These are phyloP conservation scores for Calypte anna DNA, from an alignment of 2,113 vertebrate genomes.

Conservation along the genomic window DNA sequence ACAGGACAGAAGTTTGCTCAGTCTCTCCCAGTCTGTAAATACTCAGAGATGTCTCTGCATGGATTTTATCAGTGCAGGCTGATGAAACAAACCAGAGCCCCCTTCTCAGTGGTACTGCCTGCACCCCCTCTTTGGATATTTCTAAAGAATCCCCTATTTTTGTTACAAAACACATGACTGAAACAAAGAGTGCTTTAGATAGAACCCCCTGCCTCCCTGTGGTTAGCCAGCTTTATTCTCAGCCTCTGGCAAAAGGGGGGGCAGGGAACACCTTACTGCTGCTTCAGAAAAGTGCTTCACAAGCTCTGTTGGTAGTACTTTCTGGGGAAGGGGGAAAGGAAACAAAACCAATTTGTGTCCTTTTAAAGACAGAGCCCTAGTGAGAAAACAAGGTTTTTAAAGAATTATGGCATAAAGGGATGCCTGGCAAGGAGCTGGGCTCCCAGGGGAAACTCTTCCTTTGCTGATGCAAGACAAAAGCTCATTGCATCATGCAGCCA, in stretches of 20 bases:
- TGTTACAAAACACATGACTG: not conserved
- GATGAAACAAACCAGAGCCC: not conserved
- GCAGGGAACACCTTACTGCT: not conserved
- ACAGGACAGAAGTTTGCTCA: not conserved
- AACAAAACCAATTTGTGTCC: not conserved
- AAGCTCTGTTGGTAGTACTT: not conserved
- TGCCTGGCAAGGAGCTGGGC: not conserved
- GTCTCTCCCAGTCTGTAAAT: not conserved
- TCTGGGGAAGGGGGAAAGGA: not conserved
- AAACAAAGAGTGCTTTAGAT: not conserved
- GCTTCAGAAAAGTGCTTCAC: not conserved
- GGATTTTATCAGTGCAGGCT: not conserved
- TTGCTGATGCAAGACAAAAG: slow-evolving; percentile 39
- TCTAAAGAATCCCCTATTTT: not conserved
- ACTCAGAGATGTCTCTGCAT: not conserved
- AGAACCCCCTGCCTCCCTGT: not conserved
- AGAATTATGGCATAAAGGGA: not conserved
- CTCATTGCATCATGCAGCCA: slow-evolving; percentile 17
- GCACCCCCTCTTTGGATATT: not conserved
- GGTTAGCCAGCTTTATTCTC: not conserved
- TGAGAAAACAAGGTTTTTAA: not conserved
- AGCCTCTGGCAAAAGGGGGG: not conserved
- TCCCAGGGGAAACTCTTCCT: not conserved
- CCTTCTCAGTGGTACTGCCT: not conserved
- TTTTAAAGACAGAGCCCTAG: not conserved